Base-by-base conservation (phyloP, 2,888 invertebrate species). In the Tortrix viridana region DNA sequence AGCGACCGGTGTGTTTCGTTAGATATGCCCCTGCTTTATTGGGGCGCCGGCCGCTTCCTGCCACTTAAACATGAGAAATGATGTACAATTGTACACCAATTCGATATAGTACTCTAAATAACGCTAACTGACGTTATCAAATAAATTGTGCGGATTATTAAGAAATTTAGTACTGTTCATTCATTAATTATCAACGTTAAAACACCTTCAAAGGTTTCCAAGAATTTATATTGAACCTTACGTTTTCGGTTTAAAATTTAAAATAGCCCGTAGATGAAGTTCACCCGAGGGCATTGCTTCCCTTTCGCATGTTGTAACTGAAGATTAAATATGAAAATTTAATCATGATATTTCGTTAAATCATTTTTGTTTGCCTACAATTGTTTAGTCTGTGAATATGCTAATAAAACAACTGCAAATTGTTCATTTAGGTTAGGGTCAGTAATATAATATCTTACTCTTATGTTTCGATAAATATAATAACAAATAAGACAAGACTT, bases 241-340 rank as follows among this genome's bases (percentile, higher is more conserved):
- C 32, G 9, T 32, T 32, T 32, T 12, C 32, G 12, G 32, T 32
- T 32, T 32, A 12, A 9, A 32, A 12, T 9, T 32, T 32, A 12
- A 32, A 32, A 12, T 12, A 46, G 18, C 16, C 20, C 20, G 19
- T 18, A 46, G 32, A 50, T 18, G 2, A 18, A 19, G 54, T 32
- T 32, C 43, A 20, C 18, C 46, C 14, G 56, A 32, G 37, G 55
- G 60, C 47, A 52, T 26, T 26, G 44, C 43, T 26, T 93, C 93
- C 93, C 93, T 86, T 85, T 90, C 89, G 94, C 44, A 43, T 46
- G 14, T 93, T 46, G 14, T 93, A 93, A 93, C 92, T 93, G 94
- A 94, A 94, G 94, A 95, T 95, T 95, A 95, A 95, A 95, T 95
- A 95, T 95, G 95, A 95, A 95, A 95, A 94, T 95, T 95, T 95